Evolutionary conservation across 2,888 invertebrate species (phyloP), one percentile per base, ranked within the genome.

Genomic region (Drosophila mimetica): DNA sequence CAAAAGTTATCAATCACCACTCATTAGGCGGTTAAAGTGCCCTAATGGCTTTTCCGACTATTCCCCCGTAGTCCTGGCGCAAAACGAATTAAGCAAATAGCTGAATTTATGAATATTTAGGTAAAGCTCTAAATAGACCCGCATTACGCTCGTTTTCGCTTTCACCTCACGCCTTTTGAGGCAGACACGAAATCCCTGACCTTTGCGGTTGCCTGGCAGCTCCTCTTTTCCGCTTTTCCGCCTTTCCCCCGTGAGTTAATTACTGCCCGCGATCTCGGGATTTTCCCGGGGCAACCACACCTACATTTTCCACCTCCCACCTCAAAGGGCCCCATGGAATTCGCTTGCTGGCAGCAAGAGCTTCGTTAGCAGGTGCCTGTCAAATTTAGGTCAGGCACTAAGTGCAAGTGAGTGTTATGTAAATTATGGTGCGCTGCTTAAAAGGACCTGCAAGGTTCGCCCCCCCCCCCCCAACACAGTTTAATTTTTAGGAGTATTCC

Each of bases 321-420:
- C 25, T 5, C 47, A 64, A 65, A 59, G 37, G 52, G 57, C 34
- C 65, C 42, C 57, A 36, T 64, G 54, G 48, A 59, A 59, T 66
- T 57, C 44, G 28, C 51, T 39, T 46, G 46, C 55, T 48, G 58
- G 42, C 13, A 60, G 36, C 50, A 36, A 16, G n/a, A 37, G 44
- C 54, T 64, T 54, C 44, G 72, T 44, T 51, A 41, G 54, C 41
- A 50, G 46, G 36, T 66, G 46, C 22, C 37, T 54, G 72, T 73
- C 50, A 65, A 73, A 84, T 89, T 85, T 88, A 71, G 89, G 84
- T 85, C 84, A 85, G 77, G 63, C 80, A 77, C 82, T 88, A 87
- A 81, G 85, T 87, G 73, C 75, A 73, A 86, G 84, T 81, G 89
- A 88, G 83, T 86, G 86, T 86, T 88, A 85, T 85, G 84, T 82